A percentile compares a stretch with the other conserved stretches of the same genome.
phyloP scores from a whole-genome alignment of 2,113 vertebrate species.

The Scortum barcoo region DNA sequence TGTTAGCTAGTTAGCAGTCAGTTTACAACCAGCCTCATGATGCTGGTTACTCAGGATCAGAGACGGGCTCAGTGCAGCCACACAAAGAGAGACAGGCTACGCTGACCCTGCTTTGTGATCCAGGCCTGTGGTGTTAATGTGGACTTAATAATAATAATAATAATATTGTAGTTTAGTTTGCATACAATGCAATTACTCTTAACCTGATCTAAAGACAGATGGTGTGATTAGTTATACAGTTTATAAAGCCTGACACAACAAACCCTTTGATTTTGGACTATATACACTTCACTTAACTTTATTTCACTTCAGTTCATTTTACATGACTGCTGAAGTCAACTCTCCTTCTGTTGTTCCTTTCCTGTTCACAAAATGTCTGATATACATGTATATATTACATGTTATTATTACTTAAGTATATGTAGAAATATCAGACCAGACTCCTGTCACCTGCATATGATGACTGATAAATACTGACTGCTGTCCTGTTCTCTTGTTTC shows the following conservation, averaged over 20 bases:
- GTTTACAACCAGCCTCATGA: neutral
- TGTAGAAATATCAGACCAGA: no score
- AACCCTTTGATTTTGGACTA: neutral
- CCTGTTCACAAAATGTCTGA: neutral
- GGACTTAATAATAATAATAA: no score
- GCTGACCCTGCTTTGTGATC: neutral
- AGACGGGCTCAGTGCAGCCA: neutral
- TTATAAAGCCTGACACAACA: neutral
- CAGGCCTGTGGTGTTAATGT: neutral
- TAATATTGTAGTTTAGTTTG: neutral
- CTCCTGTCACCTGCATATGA: neutral
- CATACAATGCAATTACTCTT: neutral
- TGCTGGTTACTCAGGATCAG: neutral
- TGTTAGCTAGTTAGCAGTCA: neutral
- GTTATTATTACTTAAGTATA: no score
- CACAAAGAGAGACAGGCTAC: neutral
- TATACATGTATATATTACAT: no score
- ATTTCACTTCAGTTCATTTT: neutral
- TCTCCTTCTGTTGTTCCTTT: neutral
- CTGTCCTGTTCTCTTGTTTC: conserved; percentile 21
- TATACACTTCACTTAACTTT: neutral
- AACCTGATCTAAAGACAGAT: neutral
- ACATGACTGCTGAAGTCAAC: neutral
- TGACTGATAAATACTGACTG: neutral
- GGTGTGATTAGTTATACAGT: neutral